A percentile compares a stretch with the other conserved stretches of the same genome.
These are phyloP conservation scores for Semotilus atromaculatus DNA, from an alignment of 2,797 vertebrate genomes.

Conservation along the genomic window DNA sequence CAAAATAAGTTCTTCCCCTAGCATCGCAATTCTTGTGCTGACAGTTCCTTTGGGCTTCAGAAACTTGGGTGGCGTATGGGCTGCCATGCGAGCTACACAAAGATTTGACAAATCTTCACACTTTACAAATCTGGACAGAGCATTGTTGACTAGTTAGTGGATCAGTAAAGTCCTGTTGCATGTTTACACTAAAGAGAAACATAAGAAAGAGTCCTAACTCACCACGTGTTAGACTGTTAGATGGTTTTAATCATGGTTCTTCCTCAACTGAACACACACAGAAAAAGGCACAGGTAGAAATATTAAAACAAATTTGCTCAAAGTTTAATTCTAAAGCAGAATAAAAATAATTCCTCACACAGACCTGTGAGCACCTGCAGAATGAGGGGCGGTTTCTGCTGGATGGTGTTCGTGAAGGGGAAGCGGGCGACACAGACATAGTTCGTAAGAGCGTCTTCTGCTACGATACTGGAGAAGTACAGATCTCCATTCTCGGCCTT, in stretches of 20 bases:
- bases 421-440: slow-evolving; percentile 97
- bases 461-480: slow-evolving; percentile 91
- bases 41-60: slow-evolving; percentile 87
- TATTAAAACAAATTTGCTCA: neutral
- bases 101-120: neutral
- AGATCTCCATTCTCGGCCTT: slow-evolving; percentile 94
- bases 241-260: slow-evolving; percentile 33
- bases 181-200: neutral
- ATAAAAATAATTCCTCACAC: neutral
- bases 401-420: slow-evolving; percentile 94
- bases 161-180: slow-evolving; percentile 12
- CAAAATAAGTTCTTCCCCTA: slow-evolving; percentile 90
- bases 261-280: slow-evolving; percentile 27
- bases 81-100: slow-evolving; percentile 84
- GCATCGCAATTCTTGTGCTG: slow-evolving; percentile 88
- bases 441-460: slow-evolving; percentile 88
- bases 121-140: slow-evolving; percentile 2
- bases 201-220: slow-evolving; percentile 30
- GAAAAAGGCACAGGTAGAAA: neutral
- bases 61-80: slow-evolving; percentile 91
- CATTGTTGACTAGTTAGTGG: neutral
- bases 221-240: slow-evolving; percentile 48
- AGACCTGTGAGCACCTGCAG: slow-evolving; percentile 95
- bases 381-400: slow-evolving; percentile 95
- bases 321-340: neutral